A percentile compares a stretch with the other conserved stretches of the same genome.
These are phyloP conservation scores for Bergia puertoricense DNA, from an alignment of 92 coral and sea anemone species.

Conservation along the genomic window DNA sequence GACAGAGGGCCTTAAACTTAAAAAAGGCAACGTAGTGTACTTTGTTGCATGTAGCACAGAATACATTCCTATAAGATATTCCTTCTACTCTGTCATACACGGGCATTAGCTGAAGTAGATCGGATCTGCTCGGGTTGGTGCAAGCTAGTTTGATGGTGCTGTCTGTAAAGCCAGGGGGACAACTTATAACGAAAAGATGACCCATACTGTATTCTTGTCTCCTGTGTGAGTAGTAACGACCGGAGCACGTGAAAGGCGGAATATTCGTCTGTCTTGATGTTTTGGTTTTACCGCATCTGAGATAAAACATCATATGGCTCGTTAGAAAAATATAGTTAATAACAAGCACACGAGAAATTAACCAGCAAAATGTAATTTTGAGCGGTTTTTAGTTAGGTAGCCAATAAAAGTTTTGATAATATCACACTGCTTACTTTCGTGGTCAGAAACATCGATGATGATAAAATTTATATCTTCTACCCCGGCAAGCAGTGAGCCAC, in stretches of 20 bases:
- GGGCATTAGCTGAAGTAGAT: constrained; percentile 17
- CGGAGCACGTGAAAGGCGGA: constrained; percentile 4
- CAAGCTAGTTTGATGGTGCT: constrained; percentile 12
- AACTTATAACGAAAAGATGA: constrained; percentile 26
- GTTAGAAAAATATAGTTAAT: neutral
- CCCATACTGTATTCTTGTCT: neutral
- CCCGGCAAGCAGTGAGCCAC: no score
- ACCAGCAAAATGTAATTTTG: no score
- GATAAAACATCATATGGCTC: neutral
- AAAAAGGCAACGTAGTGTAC: neutral
- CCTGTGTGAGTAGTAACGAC: neutral
- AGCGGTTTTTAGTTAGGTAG: no score
- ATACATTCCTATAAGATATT: constrained; percentile 20
- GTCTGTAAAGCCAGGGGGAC: constrained; percentile 13
- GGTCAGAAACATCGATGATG: no score
- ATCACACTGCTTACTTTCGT: no score
- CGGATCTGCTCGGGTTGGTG: constrained; percentile 28
- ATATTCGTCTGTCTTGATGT: neutral
- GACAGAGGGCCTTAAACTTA: neutral
- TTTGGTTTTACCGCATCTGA: constrained; percentile 20
- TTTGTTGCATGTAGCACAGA: constrained; percentile 33
- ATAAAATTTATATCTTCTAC: no score
- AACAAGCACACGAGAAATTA: no score
- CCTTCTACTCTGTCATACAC: constrained; percentile 30
- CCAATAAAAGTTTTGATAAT: no score